A percentile compares a stretch with the other conserved stretches of the same genome.
These are phyloP conservation scores for Drosophila gaucha DNA, from an alignment of 2,888 invertebrate species.

Conservation along the genomic window DNA sequence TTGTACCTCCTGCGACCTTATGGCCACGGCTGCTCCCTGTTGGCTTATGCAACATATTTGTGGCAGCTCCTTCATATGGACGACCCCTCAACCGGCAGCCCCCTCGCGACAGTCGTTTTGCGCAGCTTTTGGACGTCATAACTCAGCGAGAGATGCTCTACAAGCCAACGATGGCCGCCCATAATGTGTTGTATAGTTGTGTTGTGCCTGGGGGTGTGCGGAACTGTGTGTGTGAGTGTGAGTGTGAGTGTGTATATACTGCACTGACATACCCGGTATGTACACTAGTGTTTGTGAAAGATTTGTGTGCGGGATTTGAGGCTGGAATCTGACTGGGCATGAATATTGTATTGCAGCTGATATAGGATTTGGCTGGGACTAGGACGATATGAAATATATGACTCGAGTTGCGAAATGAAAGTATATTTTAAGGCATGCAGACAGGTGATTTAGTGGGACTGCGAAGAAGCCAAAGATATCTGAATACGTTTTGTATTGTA, in stretches of 20 bases:
- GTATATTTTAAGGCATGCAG: conserved; percentile 5
- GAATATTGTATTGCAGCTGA: conserved; percentile 42
- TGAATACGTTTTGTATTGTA: too few relatives aligned
- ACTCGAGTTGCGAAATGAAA: conserved; percentile 3
- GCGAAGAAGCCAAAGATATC: not conserved
- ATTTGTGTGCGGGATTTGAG: conserved; percentile 64
- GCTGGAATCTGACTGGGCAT: conserved; percentile 55
- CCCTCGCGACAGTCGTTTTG: conserved; percentile 50
- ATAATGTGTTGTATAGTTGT: conserved; percentile 8
- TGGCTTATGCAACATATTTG: conserved; percentile 61
- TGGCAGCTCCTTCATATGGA: conserved; percentile 38
- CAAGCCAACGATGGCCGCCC: conserved; percentile 28
- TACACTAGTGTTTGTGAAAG: conserved; percentile 40
- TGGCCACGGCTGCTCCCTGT: conserved; percentile 21
- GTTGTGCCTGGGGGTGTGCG: not conserved
- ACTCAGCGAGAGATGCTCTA: conserved; percentile 63
- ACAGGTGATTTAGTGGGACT: conserved; percentile 5
- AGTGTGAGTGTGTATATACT: conserved; percentile 8
- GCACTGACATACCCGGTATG: too few relatives aligned
- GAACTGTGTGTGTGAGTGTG: not conserved
- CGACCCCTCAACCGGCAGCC: conserved; percentile 3
- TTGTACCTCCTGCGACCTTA: conserved; percentile 22
- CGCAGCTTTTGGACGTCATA: conserved; percentile 75
- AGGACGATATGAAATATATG: conserved; percentile 12
- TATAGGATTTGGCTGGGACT: conserved; percentile 17